These are phyloP conservation scores for Aphis gossypii DNA, from an alignment of 1,140 invertebrate species.

Conservation along the genomic window DNA sequence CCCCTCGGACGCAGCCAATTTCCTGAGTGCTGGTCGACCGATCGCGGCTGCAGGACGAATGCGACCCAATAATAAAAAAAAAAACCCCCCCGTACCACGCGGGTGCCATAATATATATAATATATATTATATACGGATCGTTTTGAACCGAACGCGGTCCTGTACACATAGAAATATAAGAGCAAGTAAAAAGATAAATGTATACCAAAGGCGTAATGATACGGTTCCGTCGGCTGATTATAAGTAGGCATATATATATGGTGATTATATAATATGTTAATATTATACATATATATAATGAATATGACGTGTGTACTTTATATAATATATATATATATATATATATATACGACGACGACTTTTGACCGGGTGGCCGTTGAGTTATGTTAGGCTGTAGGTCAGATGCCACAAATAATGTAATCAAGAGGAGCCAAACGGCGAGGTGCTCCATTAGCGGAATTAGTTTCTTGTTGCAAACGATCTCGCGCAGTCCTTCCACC, in stretches of 20 bases:
- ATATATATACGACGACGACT: not conserved
- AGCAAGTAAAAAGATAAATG: not conserved
- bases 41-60: not conserved
- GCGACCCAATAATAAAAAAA: not conserved
- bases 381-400: conserved; percentile 39
- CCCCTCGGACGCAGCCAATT: conserved; percentile 57
- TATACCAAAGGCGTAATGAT: not conserved
- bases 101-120: not conserved
- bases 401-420: conserved; percentile 47
- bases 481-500: not conserved
- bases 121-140: not conserved
- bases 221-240: not conserved
- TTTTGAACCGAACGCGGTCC: not conserved
- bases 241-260: not conserved
- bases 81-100: not conserved
- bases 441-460: conserved; percentile 56
- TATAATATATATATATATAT: not conserved
- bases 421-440: conserved; percentile 34
- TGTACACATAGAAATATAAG: not conserved
- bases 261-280: not conserved
- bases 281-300: not conserved
- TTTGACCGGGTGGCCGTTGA: not conserved
- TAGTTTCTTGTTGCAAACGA: conserved; percentile 54
- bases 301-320: not conserved
- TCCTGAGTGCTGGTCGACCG: conserved; percentile 50